Evolutionary conservation across 1,140 invertebrate species (phyloP), one percentile per base, ranked within the genome.

Genomic region (Sipha flava): DNA sequence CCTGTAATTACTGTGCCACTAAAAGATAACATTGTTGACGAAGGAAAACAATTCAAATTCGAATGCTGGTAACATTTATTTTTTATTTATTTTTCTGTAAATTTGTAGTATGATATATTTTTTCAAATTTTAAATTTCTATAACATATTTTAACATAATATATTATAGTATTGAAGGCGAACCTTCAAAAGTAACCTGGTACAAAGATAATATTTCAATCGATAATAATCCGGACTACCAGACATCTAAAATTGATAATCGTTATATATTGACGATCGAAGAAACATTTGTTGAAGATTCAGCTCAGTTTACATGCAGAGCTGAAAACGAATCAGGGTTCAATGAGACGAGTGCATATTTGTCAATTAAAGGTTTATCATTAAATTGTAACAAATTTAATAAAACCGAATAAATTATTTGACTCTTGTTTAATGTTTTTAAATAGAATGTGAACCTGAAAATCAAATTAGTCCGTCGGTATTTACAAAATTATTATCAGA

Each of bases 231-330:
- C 90, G 5, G 90, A 93, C 82, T 92, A 92, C 82, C 87, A 88
- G 80, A 91, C 90, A 0, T 87, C 84, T 26, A 86, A 86, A 45
- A 83, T 87, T 54, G 85, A 87, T 70, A 89, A 90, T 1, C 80
- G 88, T n/a, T 91, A 90, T 43, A 88, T 87, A 12, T 84, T 94
- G 9, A 91, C 87, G 0, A 93, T 94, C 81, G 92, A 93, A 81
- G 92, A 94, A 85, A 92, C 91, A 1, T 94, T 95, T 82, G 88
- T 90, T 10, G 93, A 95, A 85, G 94, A 96, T 85, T 92, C 92
- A 2, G 93, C 92, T 0, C 87, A 87, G 47, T 96, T 94, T 83
- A 92, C 89, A 1, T 93, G 93, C 81, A 88, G 88, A 82, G 92
- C 92, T 29, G 88, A 85, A 5, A 95, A 94, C 85, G 85, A 85